Conservation (phyloP, 2,113 vertebrate genomes). For the Corythoichthys haematopterus region DNA sequence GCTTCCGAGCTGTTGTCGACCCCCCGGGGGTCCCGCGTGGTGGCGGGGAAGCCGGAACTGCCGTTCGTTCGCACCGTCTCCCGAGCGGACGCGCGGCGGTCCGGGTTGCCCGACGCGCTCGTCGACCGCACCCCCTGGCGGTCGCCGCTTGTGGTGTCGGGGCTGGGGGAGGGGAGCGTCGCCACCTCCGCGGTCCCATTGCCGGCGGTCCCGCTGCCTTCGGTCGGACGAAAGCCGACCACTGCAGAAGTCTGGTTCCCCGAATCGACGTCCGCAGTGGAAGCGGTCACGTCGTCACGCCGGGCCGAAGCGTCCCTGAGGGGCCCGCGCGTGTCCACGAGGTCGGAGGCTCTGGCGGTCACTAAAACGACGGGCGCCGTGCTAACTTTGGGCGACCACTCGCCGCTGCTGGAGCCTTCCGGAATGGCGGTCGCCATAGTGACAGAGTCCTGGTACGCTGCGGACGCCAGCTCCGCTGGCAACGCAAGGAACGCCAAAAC, state of each 20-base stretch:
- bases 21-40: slow-evolving; percentile 77
- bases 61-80: slow-evolving; percentile 77
- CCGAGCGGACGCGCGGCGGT: slow-evolving; percentile 50
- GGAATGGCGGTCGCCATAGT: slow-evolving; percentile 70
- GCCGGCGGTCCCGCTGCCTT: slow-evolving; percentile 3
- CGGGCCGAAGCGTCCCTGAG: slow-evolving; percentile 49
- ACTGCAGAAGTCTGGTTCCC: slow-evolving; percentile 32
- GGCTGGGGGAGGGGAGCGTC: neutral
- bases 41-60: slow-evolving; percentile 75
- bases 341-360: slow-evolving; percentile 4
- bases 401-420: slow-evolving; percentile 61
- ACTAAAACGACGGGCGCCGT: slow-evolving; percentile 17
- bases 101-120: slow-evolving; percentile 50
- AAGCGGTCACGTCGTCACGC: slow-evolving; percentile 29
- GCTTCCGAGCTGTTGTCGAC: slow-evolving; percentile 82
- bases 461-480: slow-evolving; percentile 81
- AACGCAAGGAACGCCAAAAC: slow-evolving; percentile 87
- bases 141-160: slow-evolving; percentile 55
- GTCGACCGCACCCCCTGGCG: slow-evolving; percentile 3
- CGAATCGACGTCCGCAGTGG: slow-evolving; percentile 15
- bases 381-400: slow-evolving; percentile 34
- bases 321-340: neutral
- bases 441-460: slow-evolving; percentile 73
- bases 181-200: slow-evolving; percentile 28
- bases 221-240: slow-evolving; percentile 15